phyloP scores from a whole-genome alignment of 2,888 invertebrate genomes.

The Caradrina kadenii region DNA sequence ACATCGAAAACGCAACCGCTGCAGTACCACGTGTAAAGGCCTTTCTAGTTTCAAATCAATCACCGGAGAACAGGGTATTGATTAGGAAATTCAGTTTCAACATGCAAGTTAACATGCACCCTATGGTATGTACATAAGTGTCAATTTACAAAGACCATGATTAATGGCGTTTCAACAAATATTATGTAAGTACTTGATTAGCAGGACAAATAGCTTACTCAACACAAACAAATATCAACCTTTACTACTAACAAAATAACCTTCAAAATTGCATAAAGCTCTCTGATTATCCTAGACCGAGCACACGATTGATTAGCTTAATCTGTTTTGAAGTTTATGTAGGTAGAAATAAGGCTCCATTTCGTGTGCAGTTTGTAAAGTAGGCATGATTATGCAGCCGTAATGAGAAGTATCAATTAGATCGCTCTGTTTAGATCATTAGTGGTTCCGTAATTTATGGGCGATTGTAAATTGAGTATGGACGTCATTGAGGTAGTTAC shows the following conservation, averaged over 20 bases:
- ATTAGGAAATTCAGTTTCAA: conserved; percentile 16
- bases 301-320: not conserved
- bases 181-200: conserved; percentile 11
- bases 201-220: not conserved
- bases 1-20: too few relatives aligned
- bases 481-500: conserved; percentile 13
- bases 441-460: conserved; percentile 45
- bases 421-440: conserved; percentile 46
- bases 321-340: conserved; percentile 4
- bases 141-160: conserved; percentile 49
- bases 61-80: not conserved
- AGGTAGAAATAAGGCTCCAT: not conserved
- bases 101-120: not conserved
- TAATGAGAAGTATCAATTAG: conserved; percentile 53
- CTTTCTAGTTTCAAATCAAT: conserved; percentile 7
- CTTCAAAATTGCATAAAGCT: not conserved
- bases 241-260: rapidly evolving
- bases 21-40: too few relatives aligned
- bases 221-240: conserved; percentile 7
- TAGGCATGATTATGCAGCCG: conserved; percentile 21
- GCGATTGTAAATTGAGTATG: conserved; percentile 23
- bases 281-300: not conserved
- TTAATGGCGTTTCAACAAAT: conserved; percentile 45
- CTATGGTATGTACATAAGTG: conserved; percentile 12
- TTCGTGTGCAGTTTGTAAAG: conserved; percentile 16